These are phyloP conservation scores for Morphnarchus princeps DNA, from an alignment of 2,113 vertebrate genomes.

Conservation along the genomic window DNA sequence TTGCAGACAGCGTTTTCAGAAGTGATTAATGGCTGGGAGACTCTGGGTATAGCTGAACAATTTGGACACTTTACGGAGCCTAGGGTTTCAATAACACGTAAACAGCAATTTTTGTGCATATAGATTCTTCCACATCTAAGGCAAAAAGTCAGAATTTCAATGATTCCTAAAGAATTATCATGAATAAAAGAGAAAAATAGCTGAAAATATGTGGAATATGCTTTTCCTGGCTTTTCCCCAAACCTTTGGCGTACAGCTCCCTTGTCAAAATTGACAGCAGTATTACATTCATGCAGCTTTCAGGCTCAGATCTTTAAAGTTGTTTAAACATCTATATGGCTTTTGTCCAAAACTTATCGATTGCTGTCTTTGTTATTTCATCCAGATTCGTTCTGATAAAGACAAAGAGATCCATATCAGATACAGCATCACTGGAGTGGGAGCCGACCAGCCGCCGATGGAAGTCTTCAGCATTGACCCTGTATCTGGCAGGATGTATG, in stretches of 20 bases:
- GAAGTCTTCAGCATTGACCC: conserved; percentile 97
- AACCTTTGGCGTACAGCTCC: background rate
- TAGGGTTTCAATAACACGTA: background rate
- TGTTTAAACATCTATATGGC: background rate
- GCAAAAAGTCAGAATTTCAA: background rate
- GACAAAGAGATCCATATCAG: conserved; percentile 93
- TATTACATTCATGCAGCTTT: background rate
- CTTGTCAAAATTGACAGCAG: background rate
- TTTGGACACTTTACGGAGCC: background rate
- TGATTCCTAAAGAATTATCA: background rate
- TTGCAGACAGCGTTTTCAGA: background rate
- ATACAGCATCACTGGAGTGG: conserved; percentile 93
- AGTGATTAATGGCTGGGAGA: background rate
- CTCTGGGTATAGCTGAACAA: background rate
- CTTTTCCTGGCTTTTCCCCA: background rate
- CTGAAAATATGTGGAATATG: background rate
- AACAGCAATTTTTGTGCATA: background rate
- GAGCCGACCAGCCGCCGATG: conserved; percentile 93
- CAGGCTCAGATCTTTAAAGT: background rate
- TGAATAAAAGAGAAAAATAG: conserved; percentile 8
- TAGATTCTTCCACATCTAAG: background rate
- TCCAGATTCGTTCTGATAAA: conserved; percentile 94
- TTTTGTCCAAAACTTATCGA: background rate
- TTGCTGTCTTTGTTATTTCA: background rate
- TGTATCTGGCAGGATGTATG: conserved; percentile 94